Conservation (phyloP, 2,113 vertebrate genomes). For the Castor canadensis region DNA sequence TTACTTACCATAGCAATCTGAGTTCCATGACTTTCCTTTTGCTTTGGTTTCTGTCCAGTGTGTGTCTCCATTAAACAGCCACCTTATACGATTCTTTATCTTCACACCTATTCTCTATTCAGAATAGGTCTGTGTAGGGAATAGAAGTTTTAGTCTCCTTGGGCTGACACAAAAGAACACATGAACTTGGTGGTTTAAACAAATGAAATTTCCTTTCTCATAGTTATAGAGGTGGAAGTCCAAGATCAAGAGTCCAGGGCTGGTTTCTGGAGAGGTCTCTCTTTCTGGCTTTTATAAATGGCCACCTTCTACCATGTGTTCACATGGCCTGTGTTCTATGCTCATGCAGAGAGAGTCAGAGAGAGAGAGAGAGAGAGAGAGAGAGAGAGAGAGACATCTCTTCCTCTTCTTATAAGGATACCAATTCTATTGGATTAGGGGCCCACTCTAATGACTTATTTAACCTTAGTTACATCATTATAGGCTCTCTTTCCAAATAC, state of each 20-base stretch:
- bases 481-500: background rate
- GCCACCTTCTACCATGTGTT: background rate
- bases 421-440: background rate
- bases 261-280: background rate
- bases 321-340: background rate
- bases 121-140: background rate
- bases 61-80: background rate
- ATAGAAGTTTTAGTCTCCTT: background rate
- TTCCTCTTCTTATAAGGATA: background rate
- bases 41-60: background rate
- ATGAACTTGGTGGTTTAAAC: background rate
- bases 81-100: background rate
- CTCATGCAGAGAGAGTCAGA: background rate
- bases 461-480: background rate
- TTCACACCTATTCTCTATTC: background rate
- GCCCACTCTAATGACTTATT: background rate
- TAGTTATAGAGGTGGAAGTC: background rate
- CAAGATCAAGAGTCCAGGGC: background rate
- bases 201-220: background rate
- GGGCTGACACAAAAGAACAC: background rate
- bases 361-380: too few relatives aligned
- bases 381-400: background rate
- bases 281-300: background rate
- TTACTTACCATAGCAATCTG: background rate
- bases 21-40: background rate